A percentile compares a stretch with the other conserved stretches of the same genome.
phyloP scores from a whole-genome alignment of 2,113 vertebrate species.

The Nesogale talazaci region DNA sequence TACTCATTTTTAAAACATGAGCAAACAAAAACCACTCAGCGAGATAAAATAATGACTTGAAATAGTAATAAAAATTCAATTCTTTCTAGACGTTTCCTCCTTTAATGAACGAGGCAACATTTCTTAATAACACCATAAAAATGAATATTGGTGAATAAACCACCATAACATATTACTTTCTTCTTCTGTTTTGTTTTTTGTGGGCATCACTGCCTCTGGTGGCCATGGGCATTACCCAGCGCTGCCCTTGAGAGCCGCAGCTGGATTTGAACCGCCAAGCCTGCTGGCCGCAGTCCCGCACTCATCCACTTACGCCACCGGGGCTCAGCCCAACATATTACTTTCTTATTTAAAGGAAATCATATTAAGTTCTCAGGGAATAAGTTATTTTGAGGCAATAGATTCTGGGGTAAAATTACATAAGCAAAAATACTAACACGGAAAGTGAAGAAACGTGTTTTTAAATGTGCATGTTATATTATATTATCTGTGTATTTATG shows the following conservation, averaged over 20 bases:
- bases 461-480: background rate
- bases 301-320: too few relatives aligned
- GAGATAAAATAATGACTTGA: background rate
- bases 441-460: constrained; percentile 9
- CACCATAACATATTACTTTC: background rate
- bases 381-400: background rate
- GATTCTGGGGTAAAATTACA: constrained; percentile 10
- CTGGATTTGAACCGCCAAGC: too few relatives aligned
- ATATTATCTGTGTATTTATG: background rate
- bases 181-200: too few relatives aligned
- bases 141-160: background rate
- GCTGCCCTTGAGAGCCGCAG: too few relatives aligned
- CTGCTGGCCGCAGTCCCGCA: too few relatives aligned
- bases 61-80: constrained; percentile 30
- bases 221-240: too few relatives aligned
- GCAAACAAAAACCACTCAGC: background rate
- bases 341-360: background rate
- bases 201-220: too few relatives aligned
- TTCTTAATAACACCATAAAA: background rate
- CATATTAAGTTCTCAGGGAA: background rate
- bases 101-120: background rate
- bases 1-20: background rate
- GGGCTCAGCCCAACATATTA: too few relatives aligned
- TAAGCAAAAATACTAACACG: constrained; percentile 34
- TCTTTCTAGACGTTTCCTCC: constrained; percentile 21